A percentile compares a stretch with the other conserved stretches of the same genome.
phyloP scores from a whole-genome alignment of 1,140 invertebrate genomes.

The Physella acuta region DNA sequence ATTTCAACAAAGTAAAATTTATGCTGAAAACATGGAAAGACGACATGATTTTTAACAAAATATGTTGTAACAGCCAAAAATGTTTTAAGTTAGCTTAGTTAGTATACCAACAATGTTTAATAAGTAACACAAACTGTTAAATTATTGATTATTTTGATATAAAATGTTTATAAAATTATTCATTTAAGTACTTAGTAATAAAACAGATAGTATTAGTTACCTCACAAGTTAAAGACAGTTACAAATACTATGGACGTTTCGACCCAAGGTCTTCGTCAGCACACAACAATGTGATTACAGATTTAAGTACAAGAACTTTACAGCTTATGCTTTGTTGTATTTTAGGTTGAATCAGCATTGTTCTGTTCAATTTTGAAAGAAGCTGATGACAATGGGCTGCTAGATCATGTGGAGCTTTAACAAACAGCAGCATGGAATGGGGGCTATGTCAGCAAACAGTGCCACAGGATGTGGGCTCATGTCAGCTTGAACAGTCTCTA shows the following conservation, averaged over 20 bases:
- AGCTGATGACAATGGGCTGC: slow-evolving; percentile 23
- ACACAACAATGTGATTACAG: too few species aligned
- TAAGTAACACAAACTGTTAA: too few species aligned
- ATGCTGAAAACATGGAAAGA: background rate
- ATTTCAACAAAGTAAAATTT: background rate
- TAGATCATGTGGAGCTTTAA: too few species aligned
- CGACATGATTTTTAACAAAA: background rate
- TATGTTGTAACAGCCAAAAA: background rate
- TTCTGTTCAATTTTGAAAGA: slow-evolving; percentile 21
- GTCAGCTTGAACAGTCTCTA: too few species aligned
- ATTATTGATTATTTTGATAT: too few species aligned
- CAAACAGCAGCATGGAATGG: too few species aligned
- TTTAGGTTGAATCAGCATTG: slow-evolving; percentile 24
- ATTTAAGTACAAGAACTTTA: too few species aligned
- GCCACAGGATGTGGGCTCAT: too few species aligned
- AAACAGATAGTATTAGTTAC: background rate
- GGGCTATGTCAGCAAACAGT: too few species aligned
- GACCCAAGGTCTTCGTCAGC: background rate
- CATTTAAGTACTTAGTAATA: background rate
- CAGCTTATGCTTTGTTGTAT: too few species aligned
- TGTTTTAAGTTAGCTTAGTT: too few species aligned
- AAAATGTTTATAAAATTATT: background rate
- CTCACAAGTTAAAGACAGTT: background rate
- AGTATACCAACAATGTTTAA: too few species aligned
- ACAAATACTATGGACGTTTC: background rate